Conservation (phyloP, 2,113 vertebrate genomes). For the Passer domesticus region DNA sequence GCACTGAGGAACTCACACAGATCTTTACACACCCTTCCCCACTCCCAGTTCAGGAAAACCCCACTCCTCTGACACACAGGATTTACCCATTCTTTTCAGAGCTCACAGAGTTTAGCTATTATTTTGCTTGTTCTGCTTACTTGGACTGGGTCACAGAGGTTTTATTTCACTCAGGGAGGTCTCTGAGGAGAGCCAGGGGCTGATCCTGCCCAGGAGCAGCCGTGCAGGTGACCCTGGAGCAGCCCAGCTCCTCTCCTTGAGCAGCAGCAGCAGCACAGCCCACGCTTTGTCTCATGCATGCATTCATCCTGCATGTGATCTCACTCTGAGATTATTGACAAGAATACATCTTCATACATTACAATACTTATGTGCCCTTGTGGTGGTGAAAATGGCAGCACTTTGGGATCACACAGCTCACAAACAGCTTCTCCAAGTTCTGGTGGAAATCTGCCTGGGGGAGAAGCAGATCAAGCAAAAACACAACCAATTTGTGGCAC, state of each 20-base stretch:
- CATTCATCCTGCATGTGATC: neutral
- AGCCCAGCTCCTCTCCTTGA: conserved; percentile 35
- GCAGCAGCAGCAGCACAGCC: neutral
- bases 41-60: neutral
- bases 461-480: neutral
- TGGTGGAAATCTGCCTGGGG: neutral
- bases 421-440: neutral
- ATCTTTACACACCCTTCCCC: neutral
- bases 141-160: neutral
- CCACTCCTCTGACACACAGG: neutral
- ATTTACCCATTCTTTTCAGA: neutral
- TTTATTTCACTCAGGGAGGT: neutral
- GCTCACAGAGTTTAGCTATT: neutral
- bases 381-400: neutral
- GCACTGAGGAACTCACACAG: neutral
- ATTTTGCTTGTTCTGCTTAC: neutral
- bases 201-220: neutral
- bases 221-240: conserved; percentile 7
- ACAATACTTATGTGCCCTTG: conserved; percentile 43
- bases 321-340: conserved; percentile 1
- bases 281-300: neutral
- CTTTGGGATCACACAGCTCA: neutral
- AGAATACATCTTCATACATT: conserved; percentile 63
- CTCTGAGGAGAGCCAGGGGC: neutral
- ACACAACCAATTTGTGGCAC: neutral